Evolutionary conservation across 2,888 invertebrate genomes (phyloP).

Genomic region (Volucella inflata): DNA sequence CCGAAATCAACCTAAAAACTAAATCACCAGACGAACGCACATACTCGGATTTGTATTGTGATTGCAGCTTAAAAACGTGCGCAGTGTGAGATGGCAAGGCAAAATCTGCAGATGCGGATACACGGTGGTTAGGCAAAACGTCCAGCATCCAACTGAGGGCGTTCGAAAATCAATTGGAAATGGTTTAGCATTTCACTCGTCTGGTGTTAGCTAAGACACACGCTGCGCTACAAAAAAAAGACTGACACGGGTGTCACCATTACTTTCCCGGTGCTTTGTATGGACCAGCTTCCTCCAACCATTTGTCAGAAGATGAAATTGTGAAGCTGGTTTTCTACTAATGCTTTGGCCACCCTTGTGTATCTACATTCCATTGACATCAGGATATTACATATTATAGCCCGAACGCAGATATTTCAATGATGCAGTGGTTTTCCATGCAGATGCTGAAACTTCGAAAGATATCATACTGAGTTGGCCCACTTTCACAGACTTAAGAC

Average conservation of each 20-base stretch:
- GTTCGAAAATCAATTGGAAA: conserved; percentile 70
- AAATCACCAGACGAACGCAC: conserved; percentile 66
- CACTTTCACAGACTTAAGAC: no score
- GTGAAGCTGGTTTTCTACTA: conserved; percentile 11
- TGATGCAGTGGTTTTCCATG: no score
- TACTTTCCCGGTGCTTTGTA: conserved; percentile 16
- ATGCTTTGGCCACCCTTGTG: no score
- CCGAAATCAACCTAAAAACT: conserved; percentile 51
- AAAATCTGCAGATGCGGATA: conserved; percentile 30
- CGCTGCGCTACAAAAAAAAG: no score
- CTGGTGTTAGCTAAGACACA: conserved; percentile 22
- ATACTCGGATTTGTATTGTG: conserved; percentile 22
- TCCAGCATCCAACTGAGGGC: conserved; percentile 53
- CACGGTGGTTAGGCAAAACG: no score
- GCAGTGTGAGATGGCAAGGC: conserved; percentile 23
- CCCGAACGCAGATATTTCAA: no score
- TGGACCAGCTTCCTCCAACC: conserved; percentile 23
- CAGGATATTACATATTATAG: no score
- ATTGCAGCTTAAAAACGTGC: not conserved
- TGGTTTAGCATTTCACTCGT: conserved; percentile 59
- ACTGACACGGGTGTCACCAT: conserved; percentile 50
- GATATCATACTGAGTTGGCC: no score
- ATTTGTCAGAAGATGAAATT: conserved; percentile 43
- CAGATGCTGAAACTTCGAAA: no score
- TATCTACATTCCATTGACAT: no score